A percentile compares a stretch with the other conserved stretches of the same genome.
Conservation (phyloP, 2,888 invertebrate species). For the Nebria salina region DNA sequence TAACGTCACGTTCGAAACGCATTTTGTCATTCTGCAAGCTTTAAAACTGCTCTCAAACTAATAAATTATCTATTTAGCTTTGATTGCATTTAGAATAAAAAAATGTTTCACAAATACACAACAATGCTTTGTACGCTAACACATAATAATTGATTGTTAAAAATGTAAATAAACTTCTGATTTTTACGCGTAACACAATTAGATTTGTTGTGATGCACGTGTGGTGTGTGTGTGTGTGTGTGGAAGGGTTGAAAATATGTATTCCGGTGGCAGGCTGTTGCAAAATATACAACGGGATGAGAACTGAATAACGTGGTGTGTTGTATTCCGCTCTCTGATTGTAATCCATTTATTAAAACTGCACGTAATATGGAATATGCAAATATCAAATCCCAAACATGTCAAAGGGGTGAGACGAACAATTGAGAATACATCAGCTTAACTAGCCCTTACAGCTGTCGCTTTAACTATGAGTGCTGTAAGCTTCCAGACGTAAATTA, state of each 20-base stretch:
- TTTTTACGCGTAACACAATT: neutral
- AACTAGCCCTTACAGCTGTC: constrained; percentile 32
- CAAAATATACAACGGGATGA: neutral
- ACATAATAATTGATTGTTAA: neutral
- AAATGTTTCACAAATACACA: neutral
- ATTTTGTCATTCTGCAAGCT: neutral
- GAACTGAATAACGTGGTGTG: neutral
- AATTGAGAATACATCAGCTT: constrained; percentile 39
- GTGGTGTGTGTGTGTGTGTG: neutral
- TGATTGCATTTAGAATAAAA: neutral
- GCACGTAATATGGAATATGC: constrained; percentile 38
- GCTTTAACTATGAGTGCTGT: constrained; percentile 7
- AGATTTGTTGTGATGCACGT: neutral
- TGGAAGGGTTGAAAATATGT: neutral
- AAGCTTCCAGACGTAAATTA: neutral
- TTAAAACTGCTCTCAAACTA: neutral
- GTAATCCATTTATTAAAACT: constrained; percentile 45
- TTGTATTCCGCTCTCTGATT: constrained; percentile 14
- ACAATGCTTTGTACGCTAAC: neutral
- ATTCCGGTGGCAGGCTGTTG: neutral
- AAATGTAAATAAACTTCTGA: neutral
- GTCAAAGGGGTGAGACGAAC: constrained; percentile 39
- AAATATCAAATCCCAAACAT: constrained; percentile 37
- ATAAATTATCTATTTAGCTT: neutral
- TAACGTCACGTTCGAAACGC: neutral